Evolutionary conservation across 1,140 invertebrate genomes (phyloP).

Genomic region (Drosophila orena): DNA sequence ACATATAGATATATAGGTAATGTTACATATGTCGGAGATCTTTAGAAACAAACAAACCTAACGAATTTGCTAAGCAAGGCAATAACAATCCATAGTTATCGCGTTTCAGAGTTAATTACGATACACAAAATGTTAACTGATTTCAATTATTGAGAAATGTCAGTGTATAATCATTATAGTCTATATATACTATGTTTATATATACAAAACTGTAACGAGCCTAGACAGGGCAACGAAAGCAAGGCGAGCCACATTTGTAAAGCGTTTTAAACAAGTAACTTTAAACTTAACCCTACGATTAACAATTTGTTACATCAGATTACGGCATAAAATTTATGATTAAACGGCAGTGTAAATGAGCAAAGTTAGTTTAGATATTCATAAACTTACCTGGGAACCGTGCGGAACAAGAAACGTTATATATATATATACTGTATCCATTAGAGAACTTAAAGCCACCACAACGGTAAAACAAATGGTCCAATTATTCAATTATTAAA

Average conservation of each 20-base stretch:
- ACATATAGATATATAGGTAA: conserved; percentile 25
- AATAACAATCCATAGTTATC: conserved; percentile 71
- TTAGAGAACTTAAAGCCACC: conserved; percentile 69
- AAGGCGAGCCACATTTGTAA: conserved; percentile 65
- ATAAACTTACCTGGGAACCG: conserved; percentile 74
- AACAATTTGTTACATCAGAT: conserved; percentile 65
- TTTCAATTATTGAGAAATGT: conserved; percentile 75
- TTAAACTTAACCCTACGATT: conserved; percentile 36
- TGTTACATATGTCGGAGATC: conserved; percentile 33
- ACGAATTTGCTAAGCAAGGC: conserved; percentile 84
- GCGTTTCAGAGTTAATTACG: conserved; percentile 53
- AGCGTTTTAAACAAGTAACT: conserved; percentile 65
- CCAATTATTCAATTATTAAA: conserved; percentile 82
- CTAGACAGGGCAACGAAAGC: conserved; percentile 62
- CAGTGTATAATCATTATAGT: conserved; percentile 52
- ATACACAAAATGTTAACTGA: conserved; percentile 61
- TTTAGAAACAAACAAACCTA: conserved; percentile 54
- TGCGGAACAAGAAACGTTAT: conserved; percentile 64
- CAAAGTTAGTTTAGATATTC: conserved; percentile 54
- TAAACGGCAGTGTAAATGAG: conserved; percentile 57
- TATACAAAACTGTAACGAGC: conserved; percentile 49
- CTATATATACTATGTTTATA: conserved; percentile 44
- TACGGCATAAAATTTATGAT: conserved; percentile 49
- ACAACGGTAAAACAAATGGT: conserved; percentile 78
- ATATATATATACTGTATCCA: conserved; percentile 38